Evolutionary conservation across 2,113 vertebrate genomes (phyloP).

Genomic region (Phrynosoma platyrhinos): DNA sequence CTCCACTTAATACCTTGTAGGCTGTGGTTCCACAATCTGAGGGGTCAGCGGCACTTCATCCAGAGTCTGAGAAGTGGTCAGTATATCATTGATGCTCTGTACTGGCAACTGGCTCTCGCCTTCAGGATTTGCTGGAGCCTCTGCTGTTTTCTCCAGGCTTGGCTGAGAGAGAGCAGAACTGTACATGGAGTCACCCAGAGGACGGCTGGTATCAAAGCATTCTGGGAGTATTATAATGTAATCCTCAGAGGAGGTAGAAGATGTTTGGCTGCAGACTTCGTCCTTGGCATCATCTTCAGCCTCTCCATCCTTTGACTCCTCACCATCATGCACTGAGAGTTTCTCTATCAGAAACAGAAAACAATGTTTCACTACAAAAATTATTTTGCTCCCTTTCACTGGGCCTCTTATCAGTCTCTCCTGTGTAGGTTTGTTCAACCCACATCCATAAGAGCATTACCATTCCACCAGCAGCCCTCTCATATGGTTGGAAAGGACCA

Average conservation of each 20-base stretch:
- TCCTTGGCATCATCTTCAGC: conserved; percentile 82
- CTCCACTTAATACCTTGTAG: conserved; percentile 68
- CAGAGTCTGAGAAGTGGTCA: conserved; percentile 82
- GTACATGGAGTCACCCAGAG: conserved; percentile 93
- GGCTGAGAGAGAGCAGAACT: conserved; percentile 93
- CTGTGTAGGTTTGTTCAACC: not conserved
- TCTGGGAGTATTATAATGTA: conserved; percentile 95
- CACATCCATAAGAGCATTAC: not conserved
- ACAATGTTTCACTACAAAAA: not conserved
- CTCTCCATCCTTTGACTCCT: conserved; percentile 39
- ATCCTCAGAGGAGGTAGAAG: conserved; percentile 92
- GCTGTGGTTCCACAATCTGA: conserved; percentile 64
- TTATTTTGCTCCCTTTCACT: not conserved
- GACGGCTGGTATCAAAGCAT: conserved; percentile 95
- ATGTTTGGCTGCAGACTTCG: conserved; percentile 88
- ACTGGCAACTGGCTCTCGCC: conserved; percentile 31
- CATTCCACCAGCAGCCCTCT: not conserved
- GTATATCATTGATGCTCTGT: conserved; percentile 76
- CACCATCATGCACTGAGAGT: conserved; percentile 41
- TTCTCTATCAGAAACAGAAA: conserved; percentile 55
- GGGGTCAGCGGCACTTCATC: conserved; percentile 81
- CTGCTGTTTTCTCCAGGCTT: conserved; percentile 74
- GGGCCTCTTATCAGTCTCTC: not conserved
- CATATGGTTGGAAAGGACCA: not conserved
- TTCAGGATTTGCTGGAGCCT: conserved; percentile 53